A percentile compares a stretch with the other conserved stretches of the same genome.
phyloP scores from a whole-genome alignment of 64 coral and sea anemone genomes.

The Anthopleura sola region DNA sequence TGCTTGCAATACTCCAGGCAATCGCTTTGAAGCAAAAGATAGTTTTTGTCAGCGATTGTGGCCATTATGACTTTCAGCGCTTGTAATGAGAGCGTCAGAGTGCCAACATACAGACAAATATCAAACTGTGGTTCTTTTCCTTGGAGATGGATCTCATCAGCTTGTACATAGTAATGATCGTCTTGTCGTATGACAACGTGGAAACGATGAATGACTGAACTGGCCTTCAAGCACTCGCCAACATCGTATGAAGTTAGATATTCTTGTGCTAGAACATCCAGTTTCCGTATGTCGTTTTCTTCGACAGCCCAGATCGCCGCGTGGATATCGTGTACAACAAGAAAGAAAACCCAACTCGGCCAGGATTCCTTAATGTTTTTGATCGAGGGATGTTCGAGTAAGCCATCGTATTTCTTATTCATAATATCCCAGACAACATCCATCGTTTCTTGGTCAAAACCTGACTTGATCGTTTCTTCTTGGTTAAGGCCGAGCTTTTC shows the following conservation, averaged over 20 bases:
- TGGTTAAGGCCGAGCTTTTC: slow-evolving; percentile 52
- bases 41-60: slow-evolving; percentile 45
- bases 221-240: slow-evolving; percentile 38
- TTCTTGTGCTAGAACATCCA: slow-evolving; percentile 44
- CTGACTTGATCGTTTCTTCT: slow-evolving; percentile 47
- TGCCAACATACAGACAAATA: slow-evolving; percentile 51
- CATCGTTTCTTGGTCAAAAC: slow-evolving; percentile 58
- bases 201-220: slow-evolving; percentile 35
- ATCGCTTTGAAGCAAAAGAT: slow-evolving; percentile 60
- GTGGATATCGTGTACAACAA: slow-evolving; percentile 40
- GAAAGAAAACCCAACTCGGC: slow-evolving; percentile 66
- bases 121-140: slow-evolving; percentile 47
- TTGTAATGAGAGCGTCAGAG: slow-evolving; percentile 43
- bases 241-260: slow-evolving; percentile 38
- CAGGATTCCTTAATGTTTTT: slow-evolving; percentile 22
- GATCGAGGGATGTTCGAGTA: slow-evolving; percentile 43
- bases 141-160: slow-evolving; percentile 25
- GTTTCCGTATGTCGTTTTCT: slow-evolving; percentile 27
- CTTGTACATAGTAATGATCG: slow-evolving; percentile 36
- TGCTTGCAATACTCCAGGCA: slow-evolving; percentile 53
- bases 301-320: slow-evolving; percentile 56
- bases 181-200: slow-evolving; percentile 35
- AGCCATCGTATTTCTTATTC: slow-evolving; percentile 42
- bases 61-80: slow-evolving; percentile 42
- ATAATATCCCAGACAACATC: slow-evolving; percentile 53